Conservation (phyloP, 2,888 invertebrate species). For the Callyntrura guangdongensis region DNA sequence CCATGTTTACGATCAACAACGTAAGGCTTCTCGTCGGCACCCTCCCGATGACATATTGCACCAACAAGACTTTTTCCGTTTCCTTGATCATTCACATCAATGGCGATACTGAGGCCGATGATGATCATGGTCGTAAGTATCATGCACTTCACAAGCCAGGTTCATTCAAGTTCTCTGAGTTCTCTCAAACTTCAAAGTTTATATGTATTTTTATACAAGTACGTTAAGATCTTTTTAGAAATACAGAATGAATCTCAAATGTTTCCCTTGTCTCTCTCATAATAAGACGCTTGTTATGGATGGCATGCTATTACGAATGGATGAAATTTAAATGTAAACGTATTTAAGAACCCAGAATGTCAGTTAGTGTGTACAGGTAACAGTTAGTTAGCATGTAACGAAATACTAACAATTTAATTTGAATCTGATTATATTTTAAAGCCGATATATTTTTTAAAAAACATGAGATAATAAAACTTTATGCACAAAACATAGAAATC, state of each 20-base stretch:
- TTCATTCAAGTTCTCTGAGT: conserved; percentile 48
- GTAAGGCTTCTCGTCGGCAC: conserved; percentile 67
- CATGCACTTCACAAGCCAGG: conserved; percentile 56
- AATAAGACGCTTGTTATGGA: no score
- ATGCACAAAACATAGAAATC: no score
- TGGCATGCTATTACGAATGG: no score
- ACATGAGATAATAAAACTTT: no score
- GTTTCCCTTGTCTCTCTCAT: not conserved
- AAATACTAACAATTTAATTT: not conserved
- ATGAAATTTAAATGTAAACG: no score
- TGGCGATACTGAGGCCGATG: conserved; percentile 71
- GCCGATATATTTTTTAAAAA: not conserved
- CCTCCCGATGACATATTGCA: conserved; percentile 54
- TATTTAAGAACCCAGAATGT: not conserved
- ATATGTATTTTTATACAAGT: no score
- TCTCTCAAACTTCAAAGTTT: not conserved
- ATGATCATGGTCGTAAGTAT: conserved; percentile 49
- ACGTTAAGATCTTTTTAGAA: no score
- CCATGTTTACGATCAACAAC: conserved; percentile 73
- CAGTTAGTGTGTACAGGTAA: not conserved
- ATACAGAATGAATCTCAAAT: no score
- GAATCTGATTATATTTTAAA: not conserved
- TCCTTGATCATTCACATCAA: conserved; percentile 72
- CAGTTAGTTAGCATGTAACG: not conserved
- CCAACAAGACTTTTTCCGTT: conserved; percentile 65